Evolutionary conservation across 1,140 invertebrate species (phyloP), one percentile per base, ranked within the genome.

Genomic region (Drosophila orena): DNA sequence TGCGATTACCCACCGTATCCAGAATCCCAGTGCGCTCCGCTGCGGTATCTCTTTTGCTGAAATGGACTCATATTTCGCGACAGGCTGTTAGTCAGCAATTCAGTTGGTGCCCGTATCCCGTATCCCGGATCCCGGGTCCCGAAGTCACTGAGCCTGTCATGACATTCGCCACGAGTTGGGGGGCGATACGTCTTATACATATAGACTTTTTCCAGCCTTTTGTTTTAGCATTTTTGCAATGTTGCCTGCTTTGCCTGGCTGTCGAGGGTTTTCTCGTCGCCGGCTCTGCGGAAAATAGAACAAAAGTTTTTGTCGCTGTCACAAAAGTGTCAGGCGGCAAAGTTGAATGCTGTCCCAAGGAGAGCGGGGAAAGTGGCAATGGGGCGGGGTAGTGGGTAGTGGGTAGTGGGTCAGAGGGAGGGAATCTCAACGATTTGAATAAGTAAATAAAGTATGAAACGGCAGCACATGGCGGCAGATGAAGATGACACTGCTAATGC

Each of bases 11-110:
- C 54, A 75, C 58, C 44, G 66, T 66, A 62, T 58, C 64, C 46
- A 56, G 27, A 30, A 50, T 27, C n/a, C n/a, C 46, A 27, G 57
- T 53, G 15, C 50, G 27, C 54, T 56, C 40, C 38, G 44, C 40
- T 68, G 50, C 50, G 65, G 64, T 77, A 77, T 79, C 71, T 88
- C 77, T 89, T 88, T 89, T 60, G 79, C 79, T 83, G 54, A 89
- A 89, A 90, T 90, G 86, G 77, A 89, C 85, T 89, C 85, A 90
- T 90, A 90, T 90, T 89, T 90, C 81, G 85, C 85, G 85, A 90
- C 85, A 89, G 86, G 77, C 81, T 85, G 85, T 89, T 89, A 89
- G 84, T 89, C 84, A 89, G 85, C 85, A 85, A 90, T 89, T 90
- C 85, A 90, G 85, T 85, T 77, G 69, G 79, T 71, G 0, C 1